phyloP scores from a whole-genome alignment of 2,113 vertebrate genomes.

The Hoplias malabaricus region DNA sequence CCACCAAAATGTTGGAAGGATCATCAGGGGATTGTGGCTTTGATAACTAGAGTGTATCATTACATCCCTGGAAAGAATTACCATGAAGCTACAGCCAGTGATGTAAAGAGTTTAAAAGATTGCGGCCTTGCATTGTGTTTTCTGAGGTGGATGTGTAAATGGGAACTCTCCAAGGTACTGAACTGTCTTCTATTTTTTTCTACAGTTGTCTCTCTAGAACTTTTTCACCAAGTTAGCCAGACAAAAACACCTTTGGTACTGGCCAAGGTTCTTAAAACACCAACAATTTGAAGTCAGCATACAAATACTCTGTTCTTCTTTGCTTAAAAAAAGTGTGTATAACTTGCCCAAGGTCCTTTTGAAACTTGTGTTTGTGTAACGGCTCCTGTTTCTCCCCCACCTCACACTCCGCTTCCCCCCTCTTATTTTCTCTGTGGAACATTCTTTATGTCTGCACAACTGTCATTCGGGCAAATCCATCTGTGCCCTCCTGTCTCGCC shows the following conservation, averaged over 20 bases:
- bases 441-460: slow-evolving; percentile 43
- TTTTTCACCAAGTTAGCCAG: not conserved
- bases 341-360: slow-evolving; percentile 15
- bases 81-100: too few relatives aligned
- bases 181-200: not conserved
- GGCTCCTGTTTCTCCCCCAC: slow-evolving; percentile 3
- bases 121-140: not conserved
- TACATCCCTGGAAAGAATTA: too few relatives aligned
- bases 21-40: too few relatives aligned
- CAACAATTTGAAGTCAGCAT: slow-evolving; percentile 2
- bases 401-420: not conserved
- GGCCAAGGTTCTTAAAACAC: slow-evolving; percentile 1
- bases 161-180: slow-evolving; percentile 23
- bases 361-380: slow-evolving; percentile 27
- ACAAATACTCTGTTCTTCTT: slow-evolving; percentile 3
- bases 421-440: slow-evolving; percentile 28
- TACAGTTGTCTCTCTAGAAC: not conserved
- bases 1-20: too few relatives aligned
- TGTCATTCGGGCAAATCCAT: slow-evolving; percentile 52
- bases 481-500: slow-evolving; percentile 51
- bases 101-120: not conserved
- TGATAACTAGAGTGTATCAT: too few relatives aligned
- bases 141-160: not conserved
- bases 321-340: not conserved
- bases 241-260: not conserved